Evolutionary conservation across 2,888 invertebrate species (phyloP).

Genomic region (Selenia dentaria): DNA sequence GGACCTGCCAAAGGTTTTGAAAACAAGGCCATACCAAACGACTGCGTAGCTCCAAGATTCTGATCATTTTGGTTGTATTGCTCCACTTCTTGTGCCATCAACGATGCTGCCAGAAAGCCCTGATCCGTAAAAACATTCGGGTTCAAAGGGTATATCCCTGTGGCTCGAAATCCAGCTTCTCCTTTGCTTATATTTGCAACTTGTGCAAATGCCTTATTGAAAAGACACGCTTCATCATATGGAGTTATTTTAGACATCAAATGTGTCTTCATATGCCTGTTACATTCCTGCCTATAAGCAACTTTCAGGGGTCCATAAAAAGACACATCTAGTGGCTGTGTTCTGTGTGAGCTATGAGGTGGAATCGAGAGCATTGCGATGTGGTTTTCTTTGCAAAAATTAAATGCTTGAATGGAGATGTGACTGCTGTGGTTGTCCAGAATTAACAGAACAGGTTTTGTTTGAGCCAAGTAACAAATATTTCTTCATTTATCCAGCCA

Average conservation of each 20-base stretch:
- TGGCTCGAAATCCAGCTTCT: no score
- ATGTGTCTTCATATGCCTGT: neutral
- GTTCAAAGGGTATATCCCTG: neutral
- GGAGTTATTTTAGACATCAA: neutral
- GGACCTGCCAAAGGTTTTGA: neutral
- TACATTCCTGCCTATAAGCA: no score
- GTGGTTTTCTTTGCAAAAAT: no score
- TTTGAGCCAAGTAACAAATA: neutral
- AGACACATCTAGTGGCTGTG: neutral
- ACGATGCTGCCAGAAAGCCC: neutral
- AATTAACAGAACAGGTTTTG: neutral
- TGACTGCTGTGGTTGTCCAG: no score
- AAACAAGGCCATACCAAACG: neutral
- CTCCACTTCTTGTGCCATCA: constrained; percentile 1
- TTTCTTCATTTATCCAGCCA: neutral
- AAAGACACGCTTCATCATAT: no score
- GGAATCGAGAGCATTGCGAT: no score
- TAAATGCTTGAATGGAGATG: no score
- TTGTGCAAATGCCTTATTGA: no score
- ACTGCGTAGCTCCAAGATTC: neutral
- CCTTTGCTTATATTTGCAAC: no score
- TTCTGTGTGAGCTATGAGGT: neutral
- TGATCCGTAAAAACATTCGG: neutral
- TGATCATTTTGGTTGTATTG: neutral
- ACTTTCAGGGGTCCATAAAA: neutral